Evolutionary conservation across 2,113 vertebrate genomes (phyloP), one percentile per base, ranked within the genome.

Genomic region (Bubalus kerabau): DNA sequence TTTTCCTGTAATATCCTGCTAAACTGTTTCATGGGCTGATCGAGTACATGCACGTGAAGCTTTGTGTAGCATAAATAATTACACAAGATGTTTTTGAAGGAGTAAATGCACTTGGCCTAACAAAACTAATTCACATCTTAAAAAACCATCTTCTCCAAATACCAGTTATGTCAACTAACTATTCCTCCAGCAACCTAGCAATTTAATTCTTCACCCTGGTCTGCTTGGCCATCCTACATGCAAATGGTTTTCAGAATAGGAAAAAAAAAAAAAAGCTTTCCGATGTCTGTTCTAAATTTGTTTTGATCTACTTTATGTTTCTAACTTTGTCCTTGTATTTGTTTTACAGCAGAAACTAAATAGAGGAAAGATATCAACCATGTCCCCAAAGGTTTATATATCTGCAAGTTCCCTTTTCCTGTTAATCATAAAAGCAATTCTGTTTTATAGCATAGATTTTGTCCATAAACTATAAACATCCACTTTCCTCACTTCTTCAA

Each of bases 271-370:
- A 59, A 43, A 60, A 24, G 30, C 62, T 84, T 97, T 96, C 52
- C 28, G 1, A 40, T 30, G 57, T 94, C 83, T 96, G 88, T 91
- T 98, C 96, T 94, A 81, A 93, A 88, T 89, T 89, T 40, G n/a
- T 43, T 96, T 62, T 50, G 59, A 88, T 90, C 40, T 57, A 48
- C 62, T 91, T 97, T 97, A 19, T 74, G n/a, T 94, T 48, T 92
- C 94, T 81, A 40, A 80, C 76, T 91, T 80, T 91, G 83, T 83
- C 94, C 87, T 96, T 7, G 0, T 91, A 48, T 95, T 95, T 96
- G 74, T 96, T 97, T 98, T 95, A 97, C 30, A 94, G 50, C 54
- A 16, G 96, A 96, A 97, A 84, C 64, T 96, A 95, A 87, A 97
- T 13, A 87, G 78, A 94, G 30, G 32, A 54, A 96, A 94, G 95